Evolutionary conservation across 2,113 vertebrate genomes (phyloP).

Genomic region (Clupea harengus): DNA sequence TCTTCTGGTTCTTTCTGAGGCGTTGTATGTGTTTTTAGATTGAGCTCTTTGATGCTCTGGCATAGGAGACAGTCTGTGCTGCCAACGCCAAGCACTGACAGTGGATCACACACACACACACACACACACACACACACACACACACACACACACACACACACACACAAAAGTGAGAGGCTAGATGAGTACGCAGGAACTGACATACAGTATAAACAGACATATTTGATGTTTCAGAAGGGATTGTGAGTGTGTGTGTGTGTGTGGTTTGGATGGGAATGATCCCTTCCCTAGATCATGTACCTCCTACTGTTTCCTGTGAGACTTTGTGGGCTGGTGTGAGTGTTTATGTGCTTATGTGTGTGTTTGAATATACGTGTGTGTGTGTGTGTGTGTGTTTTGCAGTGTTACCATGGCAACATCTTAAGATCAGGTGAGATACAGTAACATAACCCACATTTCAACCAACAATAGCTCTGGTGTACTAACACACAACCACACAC

Average conservation of each 20-base stretch:
- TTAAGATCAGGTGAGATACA: not conserved
- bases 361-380: not conserved
- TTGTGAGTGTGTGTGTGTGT: not conserved
- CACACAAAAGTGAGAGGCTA: not conserved
- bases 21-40: not conserved
- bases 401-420: not conserved
- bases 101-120: constrained; percentile 1
- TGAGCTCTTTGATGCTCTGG: not conserved
- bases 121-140: not conserved
- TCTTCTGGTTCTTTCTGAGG: not conserved
- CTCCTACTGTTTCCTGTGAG: not conserved
- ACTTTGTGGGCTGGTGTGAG: not conserved
- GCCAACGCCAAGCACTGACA: not conserved
- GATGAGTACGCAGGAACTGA: not conserved
- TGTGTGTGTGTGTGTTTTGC: not conserved
- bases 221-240: not conserved
- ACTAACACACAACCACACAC: not conserved
- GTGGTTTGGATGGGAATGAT: not conserved
- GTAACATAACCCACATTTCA: not conserved
- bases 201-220: not conserved
- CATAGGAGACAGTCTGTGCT: not conserved
- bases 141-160: not conserved
- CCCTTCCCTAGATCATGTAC: not conserved
- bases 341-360: not conserved
- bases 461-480: too few relatives aligned